Evolutionary conservation across 2,113 vertebrate genomes (phyloP), one percentile per base, ranked within the genome.

Genomic region (Chinchilla lanigera): DNA sequence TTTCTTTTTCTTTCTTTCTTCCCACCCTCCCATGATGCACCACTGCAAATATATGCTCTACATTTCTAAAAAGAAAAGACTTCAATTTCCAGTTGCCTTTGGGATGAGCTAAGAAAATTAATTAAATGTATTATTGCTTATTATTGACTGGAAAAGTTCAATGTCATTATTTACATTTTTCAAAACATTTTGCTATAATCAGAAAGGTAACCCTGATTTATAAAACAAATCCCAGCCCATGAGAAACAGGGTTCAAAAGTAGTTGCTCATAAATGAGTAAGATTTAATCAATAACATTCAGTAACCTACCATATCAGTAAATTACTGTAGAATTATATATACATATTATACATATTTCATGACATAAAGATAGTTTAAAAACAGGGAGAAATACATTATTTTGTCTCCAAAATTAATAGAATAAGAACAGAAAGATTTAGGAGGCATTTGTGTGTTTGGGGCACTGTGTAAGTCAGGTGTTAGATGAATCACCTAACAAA

Each of bases 401-500:
- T 96, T 86, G 26, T 90, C 44, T 96, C 82, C 85, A 60, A 95
- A 96, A 94, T 91, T 90, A 95, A 95, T 89, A 92, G 69, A 95
- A 86, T 95, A 67, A 89, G 82, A 61, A 63, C 6, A 61, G 80
- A 41, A 95, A 92, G 84, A 73, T 86, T 93, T 93, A 96, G 61
- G 90, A 95, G 93, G 50, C 54, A 95, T 88, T 95, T 94, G 89
- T 97, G 95, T 92, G 38, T 97, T 95, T 93, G 17, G 38, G 65
- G 8, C 71, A 58, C 75, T 83, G 56, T 82, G 69, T 90, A 87
- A 97, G 89, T 69, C 69, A 96, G 86, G 71, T 84, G 60, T 94
- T 92, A 93, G 97, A 98, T 78, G 90, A 92, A 97, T 94, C 77
- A 92, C 85, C 95, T 95, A 97, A 97, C 89, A 97, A 97, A 98